Conservation (phyloP, 2,113 vertebrate genomes). For the Tachuris rubrigastra region DNA sequence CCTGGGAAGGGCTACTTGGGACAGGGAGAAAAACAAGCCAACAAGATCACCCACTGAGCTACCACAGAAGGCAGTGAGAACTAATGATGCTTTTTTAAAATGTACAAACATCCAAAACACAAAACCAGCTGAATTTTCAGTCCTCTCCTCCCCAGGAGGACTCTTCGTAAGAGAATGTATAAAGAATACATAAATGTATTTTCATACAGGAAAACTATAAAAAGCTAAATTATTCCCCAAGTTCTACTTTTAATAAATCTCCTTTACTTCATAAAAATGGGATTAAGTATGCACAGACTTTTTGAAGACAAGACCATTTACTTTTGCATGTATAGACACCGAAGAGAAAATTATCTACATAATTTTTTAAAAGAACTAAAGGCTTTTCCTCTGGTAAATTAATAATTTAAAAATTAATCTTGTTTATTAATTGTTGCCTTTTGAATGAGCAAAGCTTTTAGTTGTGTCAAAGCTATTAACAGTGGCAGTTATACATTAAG, state of each 20-base stretch:
- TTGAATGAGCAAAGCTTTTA: constrained; percentile 51
- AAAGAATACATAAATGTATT: not conserved
- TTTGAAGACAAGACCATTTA: not conserved
- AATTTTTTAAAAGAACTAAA: not conserved
- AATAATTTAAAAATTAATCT: constrained; percentile 23
- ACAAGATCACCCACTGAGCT: not conserved
- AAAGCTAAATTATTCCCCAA: not conserved
- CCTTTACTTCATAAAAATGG: not conserved
- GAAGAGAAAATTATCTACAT: not conserved
- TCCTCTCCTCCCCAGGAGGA: not conserved
- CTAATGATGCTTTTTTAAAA: not conserved
- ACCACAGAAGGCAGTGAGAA: not conserved
- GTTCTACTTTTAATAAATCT: not conserved
- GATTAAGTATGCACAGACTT: not conserved
- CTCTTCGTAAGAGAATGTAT: not conserved
- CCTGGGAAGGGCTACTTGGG: not conserved
- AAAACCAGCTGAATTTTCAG: not conserved
- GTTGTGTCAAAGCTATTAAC: constrained; percentile 37
- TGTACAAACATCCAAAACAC: not conserved
- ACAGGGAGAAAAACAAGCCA: not conserved
- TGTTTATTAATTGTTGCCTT: constrained; percentile 48
- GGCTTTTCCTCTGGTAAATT: not conserved
- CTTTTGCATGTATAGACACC: not conserved
- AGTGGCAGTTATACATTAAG: not conserved
- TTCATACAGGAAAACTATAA: not conserved